These are phyloP conservation scores for Conus canariensis DNA, from an alignment of 2,888 invertebrate genomes.

Conservation along the genomic window DNA sequence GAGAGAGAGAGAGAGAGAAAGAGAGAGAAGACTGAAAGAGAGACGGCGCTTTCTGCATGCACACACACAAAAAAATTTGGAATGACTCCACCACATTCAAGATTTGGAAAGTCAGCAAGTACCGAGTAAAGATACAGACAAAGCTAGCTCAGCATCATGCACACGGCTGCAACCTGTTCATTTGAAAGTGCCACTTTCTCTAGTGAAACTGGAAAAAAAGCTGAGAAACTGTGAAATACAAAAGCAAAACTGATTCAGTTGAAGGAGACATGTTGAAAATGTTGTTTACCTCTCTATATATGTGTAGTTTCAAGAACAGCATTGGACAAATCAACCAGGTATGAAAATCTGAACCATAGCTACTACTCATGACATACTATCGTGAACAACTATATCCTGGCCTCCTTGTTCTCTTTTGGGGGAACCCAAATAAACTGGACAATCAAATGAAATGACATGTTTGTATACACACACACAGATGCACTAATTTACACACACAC, in stretches of 20 bases:
- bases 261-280: not conserved
- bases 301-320: not conserved
- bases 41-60: too few species aligned
- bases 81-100: not conserved
- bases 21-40: conserved; percentile 21
- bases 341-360: not conserved
- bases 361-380: too few species aligned
- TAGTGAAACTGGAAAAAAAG: not conserved
- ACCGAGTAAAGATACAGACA: not conserved
- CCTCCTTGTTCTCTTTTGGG: too few species aligned
- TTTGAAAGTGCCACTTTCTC: not conserved
- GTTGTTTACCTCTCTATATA: not conserved
- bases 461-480: too few species aligned
- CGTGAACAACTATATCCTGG: too few species aligned
- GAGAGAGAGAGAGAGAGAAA: conserved; percentile 37
- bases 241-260: not conserved
- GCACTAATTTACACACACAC: too few species aligned
- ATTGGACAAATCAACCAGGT: not conserved
- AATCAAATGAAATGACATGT: too few species aligned
- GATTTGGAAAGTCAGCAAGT: not conserved
- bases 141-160: not conserved
- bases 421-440: too few species aligned
- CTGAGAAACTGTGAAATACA: not conserved
- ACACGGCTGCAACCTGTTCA: not conserved
- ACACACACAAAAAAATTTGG: not conserved